Conservation (phyloP, 2,888 invertebrate genomes). For the Sinotaia quadrata region DNA sequence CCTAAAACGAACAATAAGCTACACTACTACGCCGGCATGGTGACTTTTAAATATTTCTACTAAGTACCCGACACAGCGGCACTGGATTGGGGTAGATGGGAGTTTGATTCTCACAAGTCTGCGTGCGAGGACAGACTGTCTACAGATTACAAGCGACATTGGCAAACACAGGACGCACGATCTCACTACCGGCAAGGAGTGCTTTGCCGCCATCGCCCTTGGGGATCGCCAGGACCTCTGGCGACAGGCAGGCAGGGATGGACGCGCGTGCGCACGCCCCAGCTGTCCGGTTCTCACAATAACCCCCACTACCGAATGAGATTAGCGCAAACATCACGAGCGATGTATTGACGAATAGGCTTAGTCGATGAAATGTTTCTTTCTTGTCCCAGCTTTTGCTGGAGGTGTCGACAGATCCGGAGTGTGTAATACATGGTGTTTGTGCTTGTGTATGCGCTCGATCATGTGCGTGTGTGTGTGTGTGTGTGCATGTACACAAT, state of each 20-base stretch:
- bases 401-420: too few species aligned
- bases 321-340: conserved; percentile 25
- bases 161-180: background rate
- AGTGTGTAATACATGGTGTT: too few species aligned
- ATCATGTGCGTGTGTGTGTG: too few species aligned
- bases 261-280: conserved; percentile 15
- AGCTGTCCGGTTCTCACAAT: conserved; percentile 29
- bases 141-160: background rate
- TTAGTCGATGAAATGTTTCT: conserved; percentile 31
- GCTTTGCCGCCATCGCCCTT: background rate
- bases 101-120: too few species aligned
- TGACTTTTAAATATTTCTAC: too few species aligned
- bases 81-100: too few species aligned
- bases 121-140: background rate
- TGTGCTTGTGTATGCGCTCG: too few species aligned
- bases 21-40: too few species aligned
- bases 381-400: background rate
- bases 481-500: too few species aligned
- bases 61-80: too few species aligned
- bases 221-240: background rate
- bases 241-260: background rate
- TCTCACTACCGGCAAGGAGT: background rate
- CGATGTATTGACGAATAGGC: conserved; percentile 29
- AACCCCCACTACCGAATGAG: conserved; percentile 21
- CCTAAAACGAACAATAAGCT: too few species aligned